phyloP scores from a whole-genome alignment of 2,797 vertebrate genomes.

The Leucoraja ocellata region DNA sequence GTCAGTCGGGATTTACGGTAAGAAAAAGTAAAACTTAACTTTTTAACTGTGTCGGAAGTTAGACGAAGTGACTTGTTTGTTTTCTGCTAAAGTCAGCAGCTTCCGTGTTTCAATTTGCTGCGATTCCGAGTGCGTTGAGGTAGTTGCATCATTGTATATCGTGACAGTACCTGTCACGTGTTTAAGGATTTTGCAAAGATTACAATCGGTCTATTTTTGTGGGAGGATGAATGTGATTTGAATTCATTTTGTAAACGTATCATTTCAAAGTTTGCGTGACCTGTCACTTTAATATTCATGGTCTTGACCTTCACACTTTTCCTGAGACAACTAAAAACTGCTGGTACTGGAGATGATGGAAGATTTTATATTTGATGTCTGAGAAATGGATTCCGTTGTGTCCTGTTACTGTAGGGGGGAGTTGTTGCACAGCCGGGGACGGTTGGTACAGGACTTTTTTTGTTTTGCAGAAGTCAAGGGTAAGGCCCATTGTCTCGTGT shows the following conservation, averaged over 20 bases:
- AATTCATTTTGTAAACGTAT: background rate
- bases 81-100: background rate
- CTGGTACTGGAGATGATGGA: no score
- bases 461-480: no score
- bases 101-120: background rate
- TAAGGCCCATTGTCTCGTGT: no score
- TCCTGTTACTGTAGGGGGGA: no score
- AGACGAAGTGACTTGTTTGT: background rate
- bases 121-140: background rate
- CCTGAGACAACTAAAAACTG: no score
- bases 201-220: background rate
- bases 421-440: no score
- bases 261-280: background rate
- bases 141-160: background rate
- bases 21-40: background rate
- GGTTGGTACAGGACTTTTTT: no score
- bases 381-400: no score
- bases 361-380: no score
- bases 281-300: background rate
- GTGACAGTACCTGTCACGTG: background rate
- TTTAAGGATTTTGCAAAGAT: background rate
- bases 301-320: no score
- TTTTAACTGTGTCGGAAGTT: background rate
- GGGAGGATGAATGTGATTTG: background rate
- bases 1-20: background rate